phyloP scores from a whole-genome alignment of 1,140 invertebrate species.

The Planococcus citri region DNA sequence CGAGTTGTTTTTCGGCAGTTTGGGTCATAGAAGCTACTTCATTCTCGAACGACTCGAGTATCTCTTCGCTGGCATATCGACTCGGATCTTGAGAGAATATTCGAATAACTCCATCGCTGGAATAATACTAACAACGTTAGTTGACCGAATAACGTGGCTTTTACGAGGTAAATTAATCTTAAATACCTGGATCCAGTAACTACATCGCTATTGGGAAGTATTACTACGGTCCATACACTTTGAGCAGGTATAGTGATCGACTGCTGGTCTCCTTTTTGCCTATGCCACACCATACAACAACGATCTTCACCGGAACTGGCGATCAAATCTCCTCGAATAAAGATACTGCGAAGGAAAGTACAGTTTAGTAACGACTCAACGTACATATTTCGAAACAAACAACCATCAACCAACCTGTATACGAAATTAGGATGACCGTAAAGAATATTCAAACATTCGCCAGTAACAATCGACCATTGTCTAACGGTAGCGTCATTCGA shows the following conservation, averaged over 20 bases:
- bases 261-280: conserved; percentile 54
- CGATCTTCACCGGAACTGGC: conserved; percentile 76
- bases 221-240: conserved; percentile 77
- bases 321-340: conserved; percentile 32
- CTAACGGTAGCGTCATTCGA: conserved; percentile 79
- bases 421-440: conserved; percentile 72
- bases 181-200: conserved; percentile 63
- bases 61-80: conserved; percentile 49
- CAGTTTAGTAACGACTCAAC: neutral
- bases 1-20: conserved; percentile 49
- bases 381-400: neutral
- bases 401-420: conserved; percentile 42
- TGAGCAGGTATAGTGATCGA: conserved; percentile 68
- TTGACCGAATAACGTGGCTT: conserved; percentile 12
- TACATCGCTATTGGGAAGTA: conserved; percentile 74
- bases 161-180: conserved; percentile 16
- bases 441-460: conserved; percentile 62
- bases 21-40: conserved; percentile 48
- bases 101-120: conserved; percentile 71
- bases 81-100: conserved; percentile 63
- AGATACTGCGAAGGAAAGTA: conserved; percentile 24
- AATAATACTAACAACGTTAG: conserved; percentile 26
- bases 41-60: conserved; percentile 51
- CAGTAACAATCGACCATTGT: conserved; percentile 60
- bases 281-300: conserved; percentile 75